Percentiles rank a stretch among this genome's conserved stretches.
Evolutionary conservation across 2,113 vertebrate species (phyloP).

Genomic region (Mobula hypostoma): DNA sequence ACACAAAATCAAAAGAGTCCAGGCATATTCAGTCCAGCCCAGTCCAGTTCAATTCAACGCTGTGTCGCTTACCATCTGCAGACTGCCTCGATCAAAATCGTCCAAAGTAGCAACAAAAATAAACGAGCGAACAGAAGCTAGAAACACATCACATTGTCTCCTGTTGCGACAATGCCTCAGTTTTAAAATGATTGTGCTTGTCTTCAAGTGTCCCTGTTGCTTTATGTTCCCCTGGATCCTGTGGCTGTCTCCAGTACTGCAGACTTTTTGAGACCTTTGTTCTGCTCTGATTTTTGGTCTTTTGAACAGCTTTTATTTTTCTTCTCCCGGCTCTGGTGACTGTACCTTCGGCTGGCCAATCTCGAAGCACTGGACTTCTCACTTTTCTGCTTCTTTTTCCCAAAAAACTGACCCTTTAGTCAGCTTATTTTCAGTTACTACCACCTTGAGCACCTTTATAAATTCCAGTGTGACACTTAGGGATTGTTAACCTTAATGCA

Average conservation of each 20-base stretch:
- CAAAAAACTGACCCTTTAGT: background rate
- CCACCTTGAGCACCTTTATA: background rate
- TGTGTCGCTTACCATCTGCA: no score
- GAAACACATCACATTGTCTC: background rate
- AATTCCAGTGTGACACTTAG: background rate
- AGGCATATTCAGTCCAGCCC: no score
- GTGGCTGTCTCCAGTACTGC: background rate
- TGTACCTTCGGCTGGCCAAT: background rate
- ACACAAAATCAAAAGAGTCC: no score
- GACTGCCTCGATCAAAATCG: no score
- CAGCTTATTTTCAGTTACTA: background rate
- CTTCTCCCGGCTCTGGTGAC: background rate
- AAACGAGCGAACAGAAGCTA: no score
- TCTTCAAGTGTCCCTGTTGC: background rate
- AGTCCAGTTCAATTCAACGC: no score
- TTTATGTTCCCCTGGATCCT: background rate
- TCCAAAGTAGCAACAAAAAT: no score
- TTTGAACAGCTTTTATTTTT: background rate
- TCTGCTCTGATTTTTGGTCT: background rate
- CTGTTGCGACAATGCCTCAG: background rate
- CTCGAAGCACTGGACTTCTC: background rate
- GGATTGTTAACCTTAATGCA: background rate
- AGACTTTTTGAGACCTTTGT: background rate
- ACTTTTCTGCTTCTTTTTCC: background rate
- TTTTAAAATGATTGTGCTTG: background rate